Conservation (phyloP, 1,140 invertebrate species). For the Drosophila littoralis region DNA sequence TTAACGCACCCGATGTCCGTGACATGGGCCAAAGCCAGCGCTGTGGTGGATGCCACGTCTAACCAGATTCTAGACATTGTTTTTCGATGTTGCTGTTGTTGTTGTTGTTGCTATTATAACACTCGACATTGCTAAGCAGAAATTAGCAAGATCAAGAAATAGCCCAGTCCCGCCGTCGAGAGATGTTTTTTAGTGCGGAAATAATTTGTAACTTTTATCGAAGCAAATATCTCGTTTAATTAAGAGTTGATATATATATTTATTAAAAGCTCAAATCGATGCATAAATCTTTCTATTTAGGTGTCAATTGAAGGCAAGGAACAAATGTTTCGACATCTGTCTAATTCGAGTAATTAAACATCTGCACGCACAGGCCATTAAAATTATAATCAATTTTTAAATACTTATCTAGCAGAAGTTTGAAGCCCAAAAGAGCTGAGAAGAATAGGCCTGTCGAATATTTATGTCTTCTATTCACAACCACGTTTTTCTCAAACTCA, state of each 20-base stretch:
- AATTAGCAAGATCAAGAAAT: slow-evolving; percentile 31
- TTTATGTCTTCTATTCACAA: slow-evolving; percentile 48
- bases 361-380: slow-evolving; percentile 66
- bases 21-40: slow-evolving; percentile 47
- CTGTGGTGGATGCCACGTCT: slow-evolving; percentile 15
- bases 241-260: slow-evolving; percentile 11
- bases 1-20: slow-evolving; percentile 58
- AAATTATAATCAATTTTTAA: slow-evolving; percentile 69
- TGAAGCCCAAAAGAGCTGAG: slow-evolving; percentile 18
- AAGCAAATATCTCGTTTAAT: slow-evolving; percentile 31
- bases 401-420: slow-evolving; percentile 29
- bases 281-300: slow-evolving; percentile 28
- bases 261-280: neutral
- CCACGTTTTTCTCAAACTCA: slow-evolving; percentile 29
- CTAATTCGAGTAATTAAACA: slow-evolving; percentile 71
- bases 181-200: slow-evolving; percentile 30
- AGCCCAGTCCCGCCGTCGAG: too few species aligned
- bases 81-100: neutral
- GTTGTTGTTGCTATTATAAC: slow-evolving; percentile 10
- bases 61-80: slow-evolving; percentile 46
- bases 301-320: slow-evolving; percentile 21
- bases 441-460: slow-evolving; percentile 58
- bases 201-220: slow-evolving; percentile 37
- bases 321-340: slow-evolving; percentile 37
- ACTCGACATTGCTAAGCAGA: slow-evolving; percentile 2